Percentiles rank a stretch among this genome's conserved stretches.
Conservation (phyloP, 2,113 vertebrate genomes). For the Rostratula benghalensis region DNA sequence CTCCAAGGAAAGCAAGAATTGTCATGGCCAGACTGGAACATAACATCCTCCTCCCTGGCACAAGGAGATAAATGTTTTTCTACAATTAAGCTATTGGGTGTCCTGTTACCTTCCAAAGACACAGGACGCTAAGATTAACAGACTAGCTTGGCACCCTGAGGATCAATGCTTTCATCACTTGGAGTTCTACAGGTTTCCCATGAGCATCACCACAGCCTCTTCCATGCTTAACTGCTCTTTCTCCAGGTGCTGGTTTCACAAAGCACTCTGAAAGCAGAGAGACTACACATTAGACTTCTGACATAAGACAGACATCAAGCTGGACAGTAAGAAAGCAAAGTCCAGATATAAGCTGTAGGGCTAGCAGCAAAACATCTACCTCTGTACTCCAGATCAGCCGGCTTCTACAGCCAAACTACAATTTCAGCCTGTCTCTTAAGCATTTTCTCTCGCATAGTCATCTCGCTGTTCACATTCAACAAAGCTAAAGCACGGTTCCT, state of each 20-base stretch:
- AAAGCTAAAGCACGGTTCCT: background rate
- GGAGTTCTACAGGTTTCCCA: background rate
- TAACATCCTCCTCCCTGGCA: background rate
- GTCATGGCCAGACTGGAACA: background rate
- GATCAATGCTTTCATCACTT: background rate
- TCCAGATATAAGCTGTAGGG: background rate
- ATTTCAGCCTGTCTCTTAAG: background rate
- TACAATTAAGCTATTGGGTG: background rate
- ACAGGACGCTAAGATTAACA: background rate
- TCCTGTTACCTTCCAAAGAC: background rate
- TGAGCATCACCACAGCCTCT: background rate
- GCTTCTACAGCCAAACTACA: background rate
- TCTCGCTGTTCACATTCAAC: background rate
- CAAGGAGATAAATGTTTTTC: background rate
- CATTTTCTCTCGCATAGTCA: background rate
- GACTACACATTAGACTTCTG: background rate
- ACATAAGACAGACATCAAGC: background rate
- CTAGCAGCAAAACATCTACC: background rate
- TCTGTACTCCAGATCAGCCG: background rate
- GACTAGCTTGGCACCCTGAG: background rate
- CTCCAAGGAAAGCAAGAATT: background rate
- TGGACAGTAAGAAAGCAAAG: background rate
- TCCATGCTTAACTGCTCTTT: background rate
- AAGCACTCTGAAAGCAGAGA: background rate
- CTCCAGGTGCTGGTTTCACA: background rate